Conservation (phyloP, 2,797 vertebrate species). For the Meda fulgida region DNA sequence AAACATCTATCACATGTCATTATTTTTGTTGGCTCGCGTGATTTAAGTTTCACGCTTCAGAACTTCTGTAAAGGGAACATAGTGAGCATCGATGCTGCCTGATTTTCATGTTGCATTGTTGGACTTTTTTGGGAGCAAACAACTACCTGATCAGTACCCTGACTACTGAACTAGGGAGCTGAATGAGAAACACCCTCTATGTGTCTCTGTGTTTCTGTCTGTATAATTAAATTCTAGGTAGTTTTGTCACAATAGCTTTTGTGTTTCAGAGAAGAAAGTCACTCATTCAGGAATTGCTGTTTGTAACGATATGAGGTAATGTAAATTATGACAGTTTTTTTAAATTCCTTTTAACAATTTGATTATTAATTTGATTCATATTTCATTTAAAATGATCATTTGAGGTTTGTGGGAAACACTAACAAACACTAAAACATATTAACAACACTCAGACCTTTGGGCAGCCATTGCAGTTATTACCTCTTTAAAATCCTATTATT, state of each 20-base stretch:
- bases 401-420: not conserved
- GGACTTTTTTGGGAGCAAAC: no score
- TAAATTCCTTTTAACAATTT: not conserved
- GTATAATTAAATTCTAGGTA: not conserved
- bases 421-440: not conserved
- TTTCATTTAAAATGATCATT: not conserved
- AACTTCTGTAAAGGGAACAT: no score
- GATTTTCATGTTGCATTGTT: no score
- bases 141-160: no score
- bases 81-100: no score
- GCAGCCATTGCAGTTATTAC: not conserved
- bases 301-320: not conserved
- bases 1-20: not conserved
- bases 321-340: not conserved
- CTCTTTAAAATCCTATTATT: conserved; percentile 13
- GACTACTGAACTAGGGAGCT: no score
- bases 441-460: not conserved
- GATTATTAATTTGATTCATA: not conserved
- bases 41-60: not conserved
- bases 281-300: not conserved
- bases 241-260: not conserved
- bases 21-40: not conserved
- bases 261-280: not conserved
- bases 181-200: no score
- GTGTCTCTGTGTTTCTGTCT: no score